phyloP scores from a whole-genome alignment of 2,113 vertebrate genomes.

The Clupea harengus region DNA sequence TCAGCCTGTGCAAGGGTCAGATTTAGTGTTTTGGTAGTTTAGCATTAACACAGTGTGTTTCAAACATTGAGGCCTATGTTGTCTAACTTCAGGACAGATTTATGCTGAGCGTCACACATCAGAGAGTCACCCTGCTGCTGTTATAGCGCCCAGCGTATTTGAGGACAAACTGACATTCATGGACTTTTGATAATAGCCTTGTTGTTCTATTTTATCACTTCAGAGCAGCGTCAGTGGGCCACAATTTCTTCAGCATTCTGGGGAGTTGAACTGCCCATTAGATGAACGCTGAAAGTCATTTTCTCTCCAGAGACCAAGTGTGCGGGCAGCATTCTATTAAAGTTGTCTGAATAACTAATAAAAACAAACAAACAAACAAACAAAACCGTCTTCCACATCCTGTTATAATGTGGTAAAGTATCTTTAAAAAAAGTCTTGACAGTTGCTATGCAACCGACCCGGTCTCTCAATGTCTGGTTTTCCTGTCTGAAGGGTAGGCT shows the following conservation, averaged over 20 bases:
- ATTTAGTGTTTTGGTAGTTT: not conserved
- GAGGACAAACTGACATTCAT: slow-evolving; percentile 2
- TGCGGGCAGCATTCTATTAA: not conserved
- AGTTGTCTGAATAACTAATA: not conserved
- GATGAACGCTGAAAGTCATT: not conserved
- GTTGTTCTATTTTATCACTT: not conserved
- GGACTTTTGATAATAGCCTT: not conserved
- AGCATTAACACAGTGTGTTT: not conserved
- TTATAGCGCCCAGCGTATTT: not conserved
- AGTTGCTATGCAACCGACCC: not conserved
- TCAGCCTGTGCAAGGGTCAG: not conserved
- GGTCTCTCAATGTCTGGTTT: not conserved
- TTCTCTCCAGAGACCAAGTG: not conserved
- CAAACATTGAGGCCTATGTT: not conserved
- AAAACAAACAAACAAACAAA: too few relatives aligned
- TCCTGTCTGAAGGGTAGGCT: not conserved
- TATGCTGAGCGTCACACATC: not conserved
- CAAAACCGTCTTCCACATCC: not conserved
- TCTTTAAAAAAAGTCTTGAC: not conserved
- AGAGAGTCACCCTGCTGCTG: not conserved
- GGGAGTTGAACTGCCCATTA: not conserved
- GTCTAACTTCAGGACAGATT: not conserved
- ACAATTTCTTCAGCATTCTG: not conserved
- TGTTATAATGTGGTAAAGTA: not conserved
- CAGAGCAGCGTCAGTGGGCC: not conserved